A percentile compares a stretch with the other conserved stretches of the same genome.
These are phyloP conservation scores for Atrina japonica DNA, from an alignment of 2,888 invertebrate genomes.

Conservation along the genomic window DNA sequence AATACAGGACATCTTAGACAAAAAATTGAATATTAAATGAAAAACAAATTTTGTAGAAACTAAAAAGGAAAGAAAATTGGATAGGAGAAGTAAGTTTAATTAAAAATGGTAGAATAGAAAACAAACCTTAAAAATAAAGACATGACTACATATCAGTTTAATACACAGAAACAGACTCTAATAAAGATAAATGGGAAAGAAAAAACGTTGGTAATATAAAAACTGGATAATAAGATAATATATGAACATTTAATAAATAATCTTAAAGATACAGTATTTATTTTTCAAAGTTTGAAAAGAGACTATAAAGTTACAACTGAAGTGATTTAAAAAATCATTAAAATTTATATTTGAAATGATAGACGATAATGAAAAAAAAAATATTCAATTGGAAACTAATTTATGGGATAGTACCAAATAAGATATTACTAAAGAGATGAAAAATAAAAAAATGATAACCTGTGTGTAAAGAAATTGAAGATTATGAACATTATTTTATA, in stretches of 20 bases:
- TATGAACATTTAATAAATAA: no score
- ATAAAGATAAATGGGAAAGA: background rate
- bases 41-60: no score
- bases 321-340: background rate
- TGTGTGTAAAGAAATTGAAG: background rate
- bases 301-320: no score
- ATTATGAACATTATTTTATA: background rate
- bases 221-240: no score
- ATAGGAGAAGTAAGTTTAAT: background rate
- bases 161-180: background rate
- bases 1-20: no score
- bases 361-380: background rate
- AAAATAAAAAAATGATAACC: background rate
- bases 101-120: background rate
- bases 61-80: no score
- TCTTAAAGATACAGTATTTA: no score
- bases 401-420: background rate
- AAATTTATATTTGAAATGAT: background rate
- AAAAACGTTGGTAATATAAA: background rate
- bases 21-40: no score
- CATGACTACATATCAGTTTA: background rate
- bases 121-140: background rate
- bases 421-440: background rate
- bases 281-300: no score
- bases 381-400: conserved; percentile 3